phyloP scores from a whole-genome alignment of 1,140 invertebrate genomes.

The Tachypleus tridentatus region DNA sequence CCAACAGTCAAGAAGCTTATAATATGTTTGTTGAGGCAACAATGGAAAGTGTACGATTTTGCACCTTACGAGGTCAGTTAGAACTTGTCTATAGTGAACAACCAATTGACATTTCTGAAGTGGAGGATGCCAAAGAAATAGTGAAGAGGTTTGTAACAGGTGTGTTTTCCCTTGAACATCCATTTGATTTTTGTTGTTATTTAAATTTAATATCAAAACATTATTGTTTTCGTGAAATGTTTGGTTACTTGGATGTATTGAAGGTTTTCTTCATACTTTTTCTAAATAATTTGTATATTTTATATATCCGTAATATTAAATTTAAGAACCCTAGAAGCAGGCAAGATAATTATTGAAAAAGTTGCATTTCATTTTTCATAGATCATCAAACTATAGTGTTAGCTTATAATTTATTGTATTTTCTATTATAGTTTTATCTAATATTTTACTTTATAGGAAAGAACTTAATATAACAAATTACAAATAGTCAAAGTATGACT shows the following conservation, averaged over 20 bases:
- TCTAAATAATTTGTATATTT: no score
- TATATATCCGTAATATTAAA: no score
- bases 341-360: no score
- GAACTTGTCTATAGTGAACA: conserved; percentile 60
- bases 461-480: background rate
- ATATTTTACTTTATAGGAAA: background rate
- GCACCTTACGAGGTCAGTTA: conserved; percentile 85
- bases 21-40: conserved; percentile 77
- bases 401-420: no score
- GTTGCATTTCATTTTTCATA: no score
- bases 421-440: background rate
- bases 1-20: conserved; percentile 70
- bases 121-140: conserved; percentile 82
- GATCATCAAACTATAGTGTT: no score
- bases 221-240: no score
- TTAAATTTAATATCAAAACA: no score
- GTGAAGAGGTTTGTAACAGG: conserved; percentile 76
- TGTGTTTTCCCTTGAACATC: conserved; percentile 16
- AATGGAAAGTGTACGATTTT: conserved; percentile 67
- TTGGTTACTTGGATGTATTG: no score
- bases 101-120: conserved; percentile 65
- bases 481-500: background rate
- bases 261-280: no score
- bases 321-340: no score
- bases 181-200: no score